Percentiles rank a stretch among this genome's conserved stretches.
phyloP scores from a whole-genome alignment of 2,888 invertebrate genomes.

The Ferdinandea cuprea region DNA sequence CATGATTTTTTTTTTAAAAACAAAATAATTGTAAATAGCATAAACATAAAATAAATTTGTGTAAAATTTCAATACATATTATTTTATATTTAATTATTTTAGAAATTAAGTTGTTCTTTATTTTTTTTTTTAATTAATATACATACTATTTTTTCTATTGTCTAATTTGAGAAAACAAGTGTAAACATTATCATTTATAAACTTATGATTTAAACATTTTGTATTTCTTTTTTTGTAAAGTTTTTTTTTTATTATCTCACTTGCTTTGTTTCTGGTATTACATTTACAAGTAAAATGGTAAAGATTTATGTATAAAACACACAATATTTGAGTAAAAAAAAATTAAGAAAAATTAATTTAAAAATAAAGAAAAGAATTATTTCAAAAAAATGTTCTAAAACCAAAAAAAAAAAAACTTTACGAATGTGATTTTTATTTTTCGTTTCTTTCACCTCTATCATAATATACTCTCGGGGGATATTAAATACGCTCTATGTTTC shows the following conservation, averaged over 20 bases:
- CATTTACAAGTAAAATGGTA: constrained; percentile 3
- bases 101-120: constrained; percentile 33
- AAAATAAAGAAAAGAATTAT: constrained; percentile 41
- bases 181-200: constrained; percentile 22
- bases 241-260: constrained; percentile 29
- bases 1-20: neutral
- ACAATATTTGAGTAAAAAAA: constrained; percentile 25
- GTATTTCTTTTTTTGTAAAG: constrained; percentile 35
- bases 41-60: constrained; percentile 21
- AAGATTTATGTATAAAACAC: constrained; percentile 15
- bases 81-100: constrained; percentile 31
- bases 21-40: constrained; percentile 46
- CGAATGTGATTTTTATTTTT: constrained; percentile 1
- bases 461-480: neutral
- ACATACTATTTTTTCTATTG: constrained; percentile 10
- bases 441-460: neutral
- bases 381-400: neutral
- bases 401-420: constrained; percentile 5
- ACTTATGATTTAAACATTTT: constrained; percentile 5
- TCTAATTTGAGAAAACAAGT: neutral
- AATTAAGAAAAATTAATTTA: constrained; percentile 22
- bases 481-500: no score
- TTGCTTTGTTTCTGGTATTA: constrained; percentile 2
- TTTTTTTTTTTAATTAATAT: constrained; percentile 4
- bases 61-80: constrained; percentile 4